Percentiles rank a stretch among this genome's conserved stretches.
These are phyloP conservation scores for Phengaris alcon DNA, from an alignment of 2,888 invertebrate species.

Conservation along the genomic window DNA sequence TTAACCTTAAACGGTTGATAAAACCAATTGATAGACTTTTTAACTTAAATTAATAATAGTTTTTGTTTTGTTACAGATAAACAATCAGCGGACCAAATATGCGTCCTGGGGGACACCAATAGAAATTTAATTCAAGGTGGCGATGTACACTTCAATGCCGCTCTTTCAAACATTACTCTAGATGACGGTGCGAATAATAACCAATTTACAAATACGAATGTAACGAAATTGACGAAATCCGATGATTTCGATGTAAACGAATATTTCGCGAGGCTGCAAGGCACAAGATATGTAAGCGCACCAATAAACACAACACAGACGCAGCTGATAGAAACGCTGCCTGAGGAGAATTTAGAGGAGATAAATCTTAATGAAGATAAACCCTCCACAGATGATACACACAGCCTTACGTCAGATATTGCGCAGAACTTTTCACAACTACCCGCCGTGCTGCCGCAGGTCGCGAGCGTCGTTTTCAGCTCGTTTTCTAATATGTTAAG, in stretches of 20 bases:
- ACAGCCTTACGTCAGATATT: slow-evolving; percentile 71
- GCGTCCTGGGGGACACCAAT: slow-evolving; percentile 51
- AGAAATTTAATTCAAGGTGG: slow-evolving; percentile 52
- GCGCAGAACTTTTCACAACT: slow-evolving; percentile 78
- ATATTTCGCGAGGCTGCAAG: slow-evolving; percentile 70
- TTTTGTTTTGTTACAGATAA: slow-evolving; percentile 63
- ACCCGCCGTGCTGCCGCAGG: slow-evolving; percentile 79
- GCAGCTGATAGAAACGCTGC: slow-evolving; percentile 71
- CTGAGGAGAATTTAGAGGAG: slow-evolving; percentile 67
- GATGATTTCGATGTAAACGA: slow-evolving; percentile 75
- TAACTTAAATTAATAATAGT: not conserved
- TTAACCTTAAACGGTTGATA: too few species aligned
- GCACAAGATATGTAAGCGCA: slow-evolving; percentile 69
- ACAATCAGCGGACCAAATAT: slow-evolving; percentile 47
- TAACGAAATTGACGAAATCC: slow-evolving; percentile 45
- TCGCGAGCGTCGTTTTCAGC: slow-evolving; percentile 82
- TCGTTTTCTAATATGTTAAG: slow-evolving; percentile 79
- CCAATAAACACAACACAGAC: slow-evolving; percentile 62
- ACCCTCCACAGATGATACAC: slow-evolving; percentile 41
- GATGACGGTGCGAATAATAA: slow-evolving; percentile 37
- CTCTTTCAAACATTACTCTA: slow-evolving; percentile 34
- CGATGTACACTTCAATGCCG: slow-evolving; percentile 52
- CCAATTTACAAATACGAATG: slow-evolving; percentile 40
- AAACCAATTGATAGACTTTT: too few species aligned
- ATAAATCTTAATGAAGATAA: slow-evolving; percentile 63